These are phyloP conservation scores for Alcedo quadribrachys DNA, from an alignment of 2,797 vertebrate genomes.

Conservation along the genomic window DNA sequence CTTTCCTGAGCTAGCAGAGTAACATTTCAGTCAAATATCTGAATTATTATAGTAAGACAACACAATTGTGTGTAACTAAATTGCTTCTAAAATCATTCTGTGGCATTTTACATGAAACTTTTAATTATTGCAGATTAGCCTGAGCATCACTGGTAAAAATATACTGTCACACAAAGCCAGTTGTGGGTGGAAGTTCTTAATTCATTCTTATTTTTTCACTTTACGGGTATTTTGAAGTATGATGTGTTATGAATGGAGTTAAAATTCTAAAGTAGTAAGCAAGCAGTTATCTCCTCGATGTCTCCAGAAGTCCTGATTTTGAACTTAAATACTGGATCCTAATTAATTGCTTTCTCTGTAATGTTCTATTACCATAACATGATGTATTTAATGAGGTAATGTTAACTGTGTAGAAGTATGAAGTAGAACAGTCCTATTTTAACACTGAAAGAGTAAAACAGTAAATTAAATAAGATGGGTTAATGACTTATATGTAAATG, in stretches of 20 bases:
- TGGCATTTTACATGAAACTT: background rate
- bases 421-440: background rate
- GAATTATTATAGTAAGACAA: constrained; percentile 16
- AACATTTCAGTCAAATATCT: background rate
- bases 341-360: background rate
- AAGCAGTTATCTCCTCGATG: background rate
- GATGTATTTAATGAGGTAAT: background rate
- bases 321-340: background rate
- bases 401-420: background rate
- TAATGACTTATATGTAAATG: background rate
- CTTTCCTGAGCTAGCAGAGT: constrained; percentile 39
- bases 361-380: background rate
- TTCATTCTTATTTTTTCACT: background rate
- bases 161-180: background rate
- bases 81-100: background rate
- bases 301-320: background rate
- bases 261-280: background rate
- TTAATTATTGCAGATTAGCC: background rate
- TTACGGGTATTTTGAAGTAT: constrained; percentile 10
- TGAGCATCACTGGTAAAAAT: constrained; percentile 33
- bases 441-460: background rate
- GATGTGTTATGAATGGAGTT: background rate
- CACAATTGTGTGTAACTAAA: background rate
- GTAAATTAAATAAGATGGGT: background rate
- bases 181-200: constrained; percentile 34